Evolutionary conservation across 2,888 invertebrate species (phyloP).

Genomic region (Monopis laevigella): DNA sequence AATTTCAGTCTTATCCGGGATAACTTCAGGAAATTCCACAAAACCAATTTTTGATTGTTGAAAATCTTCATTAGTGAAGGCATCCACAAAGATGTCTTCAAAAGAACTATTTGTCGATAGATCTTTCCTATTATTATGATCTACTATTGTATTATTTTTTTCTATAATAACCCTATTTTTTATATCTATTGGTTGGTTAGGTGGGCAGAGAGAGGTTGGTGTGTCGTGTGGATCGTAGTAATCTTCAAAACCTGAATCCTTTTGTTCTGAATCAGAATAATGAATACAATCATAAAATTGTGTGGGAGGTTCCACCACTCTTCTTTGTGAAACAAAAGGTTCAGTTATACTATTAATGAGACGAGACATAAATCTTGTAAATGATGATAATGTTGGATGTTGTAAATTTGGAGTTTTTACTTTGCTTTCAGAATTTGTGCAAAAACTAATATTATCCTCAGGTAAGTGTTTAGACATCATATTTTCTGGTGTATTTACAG

Average conservation of each 20-base stretch:
- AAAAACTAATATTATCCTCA: too few relatives aligned
- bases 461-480: neutral
- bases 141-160: conserved; percentile 23
- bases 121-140: conserved; percentile 24
- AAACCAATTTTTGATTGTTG: conserved; percentile 16
- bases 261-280: neutral
- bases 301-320: conserved; percentile 24
- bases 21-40: conserved; percentile 14
- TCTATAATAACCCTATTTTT: neutral
- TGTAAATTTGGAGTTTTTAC: neutral
- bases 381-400: neutral
- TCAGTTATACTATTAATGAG: conserved; percentile 32
- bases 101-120: conserved; percentile 27
- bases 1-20: neutral
- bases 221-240: conserved; percentile 13
- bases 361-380: conserved; percentile 5
- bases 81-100: conserved; percentile 47
- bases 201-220: conserved; percentile 24
- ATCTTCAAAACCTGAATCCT: conserved; percentile 1
- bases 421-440: too few relatives aligned
- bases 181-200: neutral
- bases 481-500: conserved; percentile 16
- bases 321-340: conserved; percentile 29
- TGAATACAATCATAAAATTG: neutral
- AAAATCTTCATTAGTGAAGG: conserved; percentile 42